Conservation (phyloP, 2,113 vertebrate genomes). For the Colaptes auratus region DNA sequence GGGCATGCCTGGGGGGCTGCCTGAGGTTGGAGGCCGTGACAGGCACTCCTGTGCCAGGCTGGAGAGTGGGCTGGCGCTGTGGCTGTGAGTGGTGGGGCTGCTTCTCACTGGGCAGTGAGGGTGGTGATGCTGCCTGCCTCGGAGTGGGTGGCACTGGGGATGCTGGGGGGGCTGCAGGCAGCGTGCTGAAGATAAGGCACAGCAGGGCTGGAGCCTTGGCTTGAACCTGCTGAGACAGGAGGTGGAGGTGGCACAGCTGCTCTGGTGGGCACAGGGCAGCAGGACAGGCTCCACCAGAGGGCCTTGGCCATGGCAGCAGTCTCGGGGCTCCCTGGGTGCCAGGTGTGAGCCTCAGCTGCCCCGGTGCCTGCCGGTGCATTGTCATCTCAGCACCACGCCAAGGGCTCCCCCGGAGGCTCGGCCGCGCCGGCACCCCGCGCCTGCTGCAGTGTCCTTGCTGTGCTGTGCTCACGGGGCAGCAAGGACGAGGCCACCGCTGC, state of each 20-base stretch:
- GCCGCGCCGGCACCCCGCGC: not conserved
- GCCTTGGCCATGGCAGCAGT: not conserved
- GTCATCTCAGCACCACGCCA: not conserved
- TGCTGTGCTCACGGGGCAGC: not conserved
- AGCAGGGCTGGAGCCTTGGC: not conserved
- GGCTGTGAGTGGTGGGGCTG: not conserved
- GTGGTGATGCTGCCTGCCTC: not conserved
- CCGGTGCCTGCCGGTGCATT: accelerated
- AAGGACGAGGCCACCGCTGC: not conserved
- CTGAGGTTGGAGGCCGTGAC: not conserved
- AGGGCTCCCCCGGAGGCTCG: not conserved
- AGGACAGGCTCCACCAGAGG: not conserved
- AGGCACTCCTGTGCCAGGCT: not conserved
- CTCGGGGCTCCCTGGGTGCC: not conserved
- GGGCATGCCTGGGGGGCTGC: not conserved
- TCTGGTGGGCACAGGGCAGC: not conserved
- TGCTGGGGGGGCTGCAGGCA: not conserved
- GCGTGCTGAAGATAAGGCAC: not conserved
- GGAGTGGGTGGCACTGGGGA: not conserved
- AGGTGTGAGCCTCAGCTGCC: accelerated
- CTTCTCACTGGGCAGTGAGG: no score
- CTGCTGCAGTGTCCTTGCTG: conserved; percentile 12
- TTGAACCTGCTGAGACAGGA: not conserved
- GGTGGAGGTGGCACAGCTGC: not conserved
- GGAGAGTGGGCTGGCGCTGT: accelerated